These are phyloP conservation scores for Eledone cirrhosa DNA, from an alignment of 2,888 invertebrate genomes.

Conservation along the genomic window DNA sequence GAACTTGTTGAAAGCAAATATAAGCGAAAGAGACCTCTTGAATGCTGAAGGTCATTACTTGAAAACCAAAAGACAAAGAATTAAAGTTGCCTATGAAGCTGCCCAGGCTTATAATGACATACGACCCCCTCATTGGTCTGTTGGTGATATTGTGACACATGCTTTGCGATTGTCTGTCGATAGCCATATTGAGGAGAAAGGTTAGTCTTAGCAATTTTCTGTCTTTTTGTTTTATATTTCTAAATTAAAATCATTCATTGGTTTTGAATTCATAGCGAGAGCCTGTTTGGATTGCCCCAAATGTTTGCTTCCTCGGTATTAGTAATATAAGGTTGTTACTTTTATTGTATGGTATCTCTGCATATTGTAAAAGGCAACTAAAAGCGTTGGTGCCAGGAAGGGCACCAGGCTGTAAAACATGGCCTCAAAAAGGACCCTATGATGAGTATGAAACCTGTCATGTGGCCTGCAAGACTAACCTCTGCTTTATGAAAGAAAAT, in stretches of 20 bases:
- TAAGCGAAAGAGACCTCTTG: conserved; percentile 52
- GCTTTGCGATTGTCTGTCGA: conserved; percentile 57
- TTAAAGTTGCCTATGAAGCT: conserved; percentile 62
- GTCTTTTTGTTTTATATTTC: neutral
- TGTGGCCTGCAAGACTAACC: no score
- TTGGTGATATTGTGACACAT: conserved; percentile 50
- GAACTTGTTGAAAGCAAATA: conserved; percentile 55
- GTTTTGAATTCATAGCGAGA: neutral
- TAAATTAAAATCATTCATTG: no score
- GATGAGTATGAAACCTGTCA: no score
- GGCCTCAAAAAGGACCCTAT: no score
- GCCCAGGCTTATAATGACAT: conserved; percentile 62
- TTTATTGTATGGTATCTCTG: neutral
- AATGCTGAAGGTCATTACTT: conserved; percentile 55
- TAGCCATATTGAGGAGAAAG: conserved; percentile 32
- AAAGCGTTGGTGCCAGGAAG: no score
- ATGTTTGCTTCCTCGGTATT: neutral
- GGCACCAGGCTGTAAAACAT: no score
- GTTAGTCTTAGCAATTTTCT: neutral
- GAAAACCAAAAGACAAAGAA: conserved; percentile 56
- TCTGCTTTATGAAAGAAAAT: no score
- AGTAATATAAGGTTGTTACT: neutral
- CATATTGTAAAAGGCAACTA: no score
- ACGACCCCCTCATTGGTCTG: conserved; percentile 63
- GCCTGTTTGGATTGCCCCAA: neutral